A percentile compares a stretch with the other conserved stretches of the same genome.
Conservation (phyloP, 2,113 vertebrate species). For the Porphyrio hochstetteri region DNA sequence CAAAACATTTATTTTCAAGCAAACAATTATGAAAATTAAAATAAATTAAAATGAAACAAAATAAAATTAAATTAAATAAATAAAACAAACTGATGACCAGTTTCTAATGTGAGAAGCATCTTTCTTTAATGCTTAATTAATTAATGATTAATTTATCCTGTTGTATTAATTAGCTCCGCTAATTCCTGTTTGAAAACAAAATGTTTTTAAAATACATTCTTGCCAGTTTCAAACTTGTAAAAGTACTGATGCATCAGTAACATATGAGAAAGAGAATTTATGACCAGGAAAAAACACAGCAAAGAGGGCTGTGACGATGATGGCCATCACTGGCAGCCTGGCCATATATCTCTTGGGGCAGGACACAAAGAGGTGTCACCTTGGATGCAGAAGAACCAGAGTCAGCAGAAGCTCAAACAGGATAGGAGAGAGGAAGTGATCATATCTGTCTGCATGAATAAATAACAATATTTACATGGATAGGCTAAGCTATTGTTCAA, state of each 20-base stretch:
- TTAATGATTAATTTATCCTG: not conserved
- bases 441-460: not conserved
- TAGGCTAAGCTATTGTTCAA: not conserved
- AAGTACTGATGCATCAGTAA: not conserved
- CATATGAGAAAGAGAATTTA: not conserved
- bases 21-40: not conserved
- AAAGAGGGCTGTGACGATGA: not conserved
- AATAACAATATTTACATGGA: not conserved
- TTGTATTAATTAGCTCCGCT: not conserved
- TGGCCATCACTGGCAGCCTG: not conserved
- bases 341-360: not conserved
- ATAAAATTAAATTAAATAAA: not conserved
- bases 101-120: not conserved
- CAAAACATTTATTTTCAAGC: not conserved
- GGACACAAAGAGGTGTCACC: not conserved
- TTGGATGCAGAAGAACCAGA: not conserved
- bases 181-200: not conserved
- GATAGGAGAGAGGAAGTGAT: not conserved
- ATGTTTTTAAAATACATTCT: not conserved
- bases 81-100: not conserved
- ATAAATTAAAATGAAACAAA: not conserved
- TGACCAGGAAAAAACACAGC: not conserved
- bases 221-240: not conserved
- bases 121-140: not conserved
- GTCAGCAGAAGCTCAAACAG: not conserved